Evolutionary conservation across 2,113 vertebrate genomes (phyloP), one percentile per base, ranked within the genome.

Genomic region (Lepus americanus): DNA sequence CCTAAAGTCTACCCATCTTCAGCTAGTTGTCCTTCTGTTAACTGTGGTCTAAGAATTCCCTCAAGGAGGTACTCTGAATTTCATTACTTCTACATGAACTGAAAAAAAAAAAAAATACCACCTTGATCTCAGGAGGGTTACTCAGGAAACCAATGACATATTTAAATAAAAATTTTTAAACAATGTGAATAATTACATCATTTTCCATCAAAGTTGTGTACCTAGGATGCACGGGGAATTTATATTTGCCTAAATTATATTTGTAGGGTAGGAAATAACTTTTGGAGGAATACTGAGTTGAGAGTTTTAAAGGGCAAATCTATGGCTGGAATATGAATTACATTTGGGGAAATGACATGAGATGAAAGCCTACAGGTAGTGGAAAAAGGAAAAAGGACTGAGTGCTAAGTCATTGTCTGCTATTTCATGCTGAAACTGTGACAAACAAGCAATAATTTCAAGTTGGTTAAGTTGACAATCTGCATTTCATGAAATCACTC

Each of bases 381-480:
- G 78, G 59, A 31, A 73, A 5, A 25, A 4, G 61, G 29, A 44
- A 51, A 31, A 69, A 92, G 59, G 14, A 76, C 9, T 61, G 3
- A 31, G 9, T 13, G 22, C 27, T 80, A 88, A 91, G 20, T 13
- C 74, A 59, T 22, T 88, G 17, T 23, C 85, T 12, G 31, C 44
- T 69, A 73, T 67, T 67, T 94, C 31, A 80, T 85, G 2, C 55
- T 73, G 69, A 93, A 84, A 5, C 51, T 31, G 33, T 39, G 9
- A 27, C n/a, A 19, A 78, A 67, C 9, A 14, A 55, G 77, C 67
- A 61, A 39, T 25, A 92, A 51, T 23, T 51, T 72, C 27, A 95
- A 94, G 44, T 10, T 44, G n/a, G 23, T 72, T n/a, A 95, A 94
- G 44, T 10, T 33, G 27, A 19, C 63, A 70, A 91, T 88, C 49